These are phyloP conservation scores for Luperina nickerlii DNA, from an alignment of 2,888 invertebrate species.

Conservation along the genomic window DNA sequence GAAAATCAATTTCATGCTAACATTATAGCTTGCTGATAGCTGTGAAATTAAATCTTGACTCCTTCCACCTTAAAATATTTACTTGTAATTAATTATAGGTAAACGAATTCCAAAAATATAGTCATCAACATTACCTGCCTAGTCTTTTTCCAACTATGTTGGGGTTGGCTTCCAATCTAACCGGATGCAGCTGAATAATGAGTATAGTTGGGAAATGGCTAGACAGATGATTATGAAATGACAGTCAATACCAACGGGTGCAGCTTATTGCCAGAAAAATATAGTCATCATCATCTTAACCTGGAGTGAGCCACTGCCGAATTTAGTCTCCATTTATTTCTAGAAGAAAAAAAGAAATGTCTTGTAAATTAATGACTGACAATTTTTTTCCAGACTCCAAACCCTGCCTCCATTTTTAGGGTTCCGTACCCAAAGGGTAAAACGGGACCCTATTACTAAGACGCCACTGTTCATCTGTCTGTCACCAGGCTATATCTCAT, in stretches of 20 bases:
- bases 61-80: not conserved
- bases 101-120: not conserved
- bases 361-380: too few species aligned
- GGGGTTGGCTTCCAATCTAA: not conserved
- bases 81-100: not conserved
- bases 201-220: too few species aligned
- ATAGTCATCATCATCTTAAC: not conserved
- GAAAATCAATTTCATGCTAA: slow-evolving; percentile 36
- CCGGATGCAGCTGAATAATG: not conserved
- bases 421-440: too few species aligned
- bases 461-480: too few species aligned
- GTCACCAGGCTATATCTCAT: too few species aligned
- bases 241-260: too few species aligned
- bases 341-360: not conserved
- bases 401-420: too few species aligned
- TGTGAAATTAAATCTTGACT: slow-evolving; percentile 36
- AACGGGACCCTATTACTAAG: too few species aligned
- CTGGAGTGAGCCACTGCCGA: not conserved
- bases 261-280: not conserved
- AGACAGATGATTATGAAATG: too few species aligned
- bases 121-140: not conserved
- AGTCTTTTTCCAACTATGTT: not conserved
- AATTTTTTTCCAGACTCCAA: too few species aligned
- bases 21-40: slow-evolving; percentile 15
- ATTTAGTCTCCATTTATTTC: too few species aligned